These are phyloP conservation scores for Bombus confusus DNA, from an alignment of 1,140 invertebrate genomes.

Conservation along the genomic window DNA sequence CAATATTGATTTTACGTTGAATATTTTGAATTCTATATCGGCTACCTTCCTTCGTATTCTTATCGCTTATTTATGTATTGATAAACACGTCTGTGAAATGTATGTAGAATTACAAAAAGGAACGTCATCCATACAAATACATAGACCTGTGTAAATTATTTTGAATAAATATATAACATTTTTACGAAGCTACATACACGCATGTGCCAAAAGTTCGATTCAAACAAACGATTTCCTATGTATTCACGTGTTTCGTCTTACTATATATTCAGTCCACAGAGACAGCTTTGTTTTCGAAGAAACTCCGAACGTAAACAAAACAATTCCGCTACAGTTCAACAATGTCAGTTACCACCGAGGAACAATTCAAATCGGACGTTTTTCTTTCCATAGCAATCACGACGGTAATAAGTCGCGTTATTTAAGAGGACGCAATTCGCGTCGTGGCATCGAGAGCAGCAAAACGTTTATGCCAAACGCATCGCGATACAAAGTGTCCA, in stretches of 20 bases:
- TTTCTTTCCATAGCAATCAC: neutral
- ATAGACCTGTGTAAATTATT: no score
- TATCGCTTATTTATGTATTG: no score
- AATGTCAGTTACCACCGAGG: neutral
- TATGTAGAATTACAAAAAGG: no score
- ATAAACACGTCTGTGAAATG: no score
- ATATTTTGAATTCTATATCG: neutral
- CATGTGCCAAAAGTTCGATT: no score
- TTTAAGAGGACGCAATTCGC: neutral
- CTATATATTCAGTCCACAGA: fast-evolving
- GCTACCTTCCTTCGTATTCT: no score
- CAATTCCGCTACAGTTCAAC: no score
- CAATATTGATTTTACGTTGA: neutral
- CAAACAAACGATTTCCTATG: no score
- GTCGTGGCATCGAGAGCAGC: neutral
- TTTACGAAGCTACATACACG: no score
- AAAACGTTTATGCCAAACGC: slow-evolving; percentile 21
- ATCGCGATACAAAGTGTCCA: slow-evolving; percentile 52
- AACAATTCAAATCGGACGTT: neutral
- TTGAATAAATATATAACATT: no score
- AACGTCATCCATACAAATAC: no score
- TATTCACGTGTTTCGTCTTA: no score
- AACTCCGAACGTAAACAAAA: neutral
- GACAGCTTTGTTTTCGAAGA: fast-evolving
- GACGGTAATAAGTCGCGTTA: neutral